Evolutionary conservation across 2,113 vertebrate genomes (phyloP).

Genomic region (Channa maculata): DNA sequence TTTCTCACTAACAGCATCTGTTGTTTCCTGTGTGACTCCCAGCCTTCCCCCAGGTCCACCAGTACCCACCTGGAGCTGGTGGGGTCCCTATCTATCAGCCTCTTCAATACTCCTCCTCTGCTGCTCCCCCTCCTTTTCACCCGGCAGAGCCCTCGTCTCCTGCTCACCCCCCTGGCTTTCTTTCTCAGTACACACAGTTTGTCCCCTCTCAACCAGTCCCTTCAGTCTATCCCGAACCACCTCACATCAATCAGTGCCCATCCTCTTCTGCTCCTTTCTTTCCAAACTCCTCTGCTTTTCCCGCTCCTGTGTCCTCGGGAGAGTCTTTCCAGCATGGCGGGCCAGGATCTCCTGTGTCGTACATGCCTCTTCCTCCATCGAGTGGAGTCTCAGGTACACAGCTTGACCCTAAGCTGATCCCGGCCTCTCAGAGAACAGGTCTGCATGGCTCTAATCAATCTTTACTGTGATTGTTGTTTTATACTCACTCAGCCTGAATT

Average conservation of each 20-base stretch:
- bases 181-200: conserved; percentile 82
- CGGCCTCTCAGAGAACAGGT: conserved; percentile 92
- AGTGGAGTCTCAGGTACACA: conserved; percentile 95
- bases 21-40: conserved; percentile 76
- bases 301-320: conserved; percentile 78
- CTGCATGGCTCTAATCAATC: conserved; percentile 83
- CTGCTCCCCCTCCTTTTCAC: conserved; percentile 66
- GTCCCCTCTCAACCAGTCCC: conserved; percentile 77
- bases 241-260: conserved; percentile 75
- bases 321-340: conserved; percentile 92
- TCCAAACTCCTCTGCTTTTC: conserved; percentile 45
- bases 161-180: conserved; percentile 78
- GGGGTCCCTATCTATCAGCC: conserved; percentile 89
- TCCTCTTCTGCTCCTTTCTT: conserved; percentile 74
- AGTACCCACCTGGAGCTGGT: conserved; percentile 88
- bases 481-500: background rate
- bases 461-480: conserved; percentile 5
- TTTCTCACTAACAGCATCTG: conserved; percentile 66
- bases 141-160: conserved; percentile 81
- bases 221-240: conserved; percentile 63
- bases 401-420: conserved; percentile 85
- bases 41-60: conserved; percentile 90
- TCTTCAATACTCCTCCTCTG: conserved; percentile 83
- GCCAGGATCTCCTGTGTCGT: conserved; percentile 90
- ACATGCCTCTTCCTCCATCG: conserved; percentile 84